phyloP scores from a whole-genome alignment of 2,888 invertebrate species.

The Malthinus seriepunctatus region DNA sequence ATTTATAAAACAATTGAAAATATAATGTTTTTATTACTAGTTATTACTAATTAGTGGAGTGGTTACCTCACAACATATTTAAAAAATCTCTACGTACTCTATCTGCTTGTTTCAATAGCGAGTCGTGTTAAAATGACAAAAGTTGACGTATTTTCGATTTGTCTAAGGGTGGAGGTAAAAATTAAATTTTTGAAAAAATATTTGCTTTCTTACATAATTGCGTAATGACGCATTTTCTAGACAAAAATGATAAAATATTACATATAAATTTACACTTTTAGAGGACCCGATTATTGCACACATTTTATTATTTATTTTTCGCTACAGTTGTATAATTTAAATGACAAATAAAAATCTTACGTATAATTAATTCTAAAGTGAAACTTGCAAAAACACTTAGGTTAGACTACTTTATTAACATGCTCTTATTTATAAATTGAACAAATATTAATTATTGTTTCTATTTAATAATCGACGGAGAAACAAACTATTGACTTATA shows the following conservation, averaged over 20 bases:
- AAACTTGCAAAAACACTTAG: slow-evolving; percentile 6
- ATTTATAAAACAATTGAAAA: too few relatives aligned
- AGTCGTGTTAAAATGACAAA: too few relatives aligned
- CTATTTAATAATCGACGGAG: slow-evolving; percentile 3
- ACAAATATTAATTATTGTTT: slow-evolving; percentile 2
- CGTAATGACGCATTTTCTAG: too few relatives aligned
- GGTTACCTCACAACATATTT: too few relatives aligned
- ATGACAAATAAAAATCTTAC: slow-evolving; percentile 18
- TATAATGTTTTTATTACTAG: too few relatives aligned
- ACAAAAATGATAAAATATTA: slow-evolving; percentile 2
- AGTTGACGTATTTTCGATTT: too few relatives aligned
- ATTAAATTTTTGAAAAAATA: too few relatives aligned
- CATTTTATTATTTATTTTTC: slow-evolving; percentile 26
- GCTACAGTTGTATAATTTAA: slow-evolving; percentile 16
- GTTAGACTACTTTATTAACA: slow-evolving; percentile 5
- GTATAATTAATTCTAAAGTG: slow-evolving; percentile 4
- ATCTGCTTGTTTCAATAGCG: too few relatives aligned
- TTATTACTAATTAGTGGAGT: too few relatives aligned
- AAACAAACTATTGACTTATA: not conserved
- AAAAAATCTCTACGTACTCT: too few relatives aligned
- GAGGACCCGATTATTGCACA: slow-evolving; percentile 29
- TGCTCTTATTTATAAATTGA: slow-evolving; percentile 1
- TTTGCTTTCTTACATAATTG: too few relatives aligned
- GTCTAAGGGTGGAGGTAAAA: too few relatives aligned
- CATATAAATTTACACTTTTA: slow-evolving; percentile 30